phyloP scores from a whole-genome alignment of 1,140 invertebrate species.

The Ganaspis sp. region DNA sequence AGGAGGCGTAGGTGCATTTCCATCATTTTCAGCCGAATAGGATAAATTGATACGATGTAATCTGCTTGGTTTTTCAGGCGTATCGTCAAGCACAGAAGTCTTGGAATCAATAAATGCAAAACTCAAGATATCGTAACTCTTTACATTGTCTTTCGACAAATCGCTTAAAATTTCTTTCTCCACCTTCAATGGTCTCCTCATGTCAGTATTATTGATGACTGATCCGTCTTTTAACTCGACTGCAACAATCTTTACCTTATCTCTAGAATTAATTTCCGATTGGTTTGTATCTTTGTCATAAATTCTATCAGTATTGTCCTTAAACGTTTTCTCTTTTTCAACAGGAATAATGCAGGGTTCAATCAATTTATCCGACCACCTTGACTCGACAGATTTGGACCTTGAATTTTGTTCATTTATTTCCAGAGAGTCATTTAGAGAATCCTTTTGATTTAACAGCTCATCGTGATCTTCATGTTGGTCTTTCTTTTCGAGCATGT shows the following conservation, averaged over 20 bases:
- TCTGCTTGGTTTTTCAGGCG: conserved; percentile 67
- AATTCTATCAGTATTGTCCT: conserved; percentile 41
- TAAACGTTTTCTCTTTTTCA: conserved; percentile 39
- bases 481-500: conserved; percentile 72
- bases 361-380: conserved; percentile 48
- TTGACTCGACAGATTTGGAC: conserved; percentile 32
- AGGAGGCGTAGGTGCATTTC: conserved; percentile 67
- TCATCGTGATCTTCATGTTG: conserved; percentile 45
- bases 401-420: conserved; percentile 32
- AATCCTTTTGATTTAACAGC: conserved; percentile 22
- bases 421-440: not conserved
- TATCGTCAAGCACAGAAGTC: conserved; percentile 33
- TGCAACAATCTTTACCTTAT: conserved; percentile 11
- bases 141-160: not conserved
- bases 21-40: conserved; percentile 43
- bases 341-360: conserved; percentile 59
- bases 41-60: conserved; percentile 55
- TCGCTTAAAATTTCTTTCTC: not conserved
- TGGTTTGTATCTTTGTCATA: not conserved
- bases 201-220: not conserved
- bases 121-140: not conserved
- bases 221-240: not conserved
- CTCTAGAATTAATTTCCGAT: not conserved
- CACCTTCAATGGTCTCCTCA: not conserved
- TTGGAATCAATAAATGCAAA: conserved; percentile 12